Percentiles rank a stretch among this genome's conserved stretches.
phyloP scores from a whole-genome alignment of 1,140 invertebrate genomes.

The Drosophila carrolli region DNA sequence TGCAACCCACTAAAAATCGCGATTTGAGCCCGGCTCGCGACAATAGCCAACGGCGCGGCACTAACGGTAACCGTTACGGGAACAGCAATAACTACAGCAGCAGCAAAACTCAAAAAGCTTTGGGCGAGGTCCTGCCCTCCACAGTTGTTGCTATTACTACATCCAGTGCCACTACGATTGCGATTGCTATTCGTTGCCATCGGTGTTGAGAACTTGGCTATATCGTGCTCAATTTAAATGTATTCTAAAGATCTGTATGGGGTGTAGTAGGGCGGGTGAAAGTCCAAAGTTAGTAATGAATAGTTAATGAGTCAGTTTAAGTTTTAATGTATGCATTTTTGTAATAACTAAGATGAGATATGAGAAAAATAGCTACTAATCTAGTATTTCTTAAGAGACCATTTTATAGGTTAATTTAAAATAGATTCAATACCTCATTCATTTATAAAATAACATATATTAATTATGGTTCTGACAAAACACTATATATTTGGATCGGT shows the following conservation, averaged over 20 bases:
- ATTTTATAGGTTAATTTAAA: too few species aligned
- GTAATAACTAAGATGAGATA: too few species aligned
- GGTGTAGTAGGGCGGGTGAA: too few species aligned
- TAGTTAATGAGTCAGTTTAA: too few species aligned
- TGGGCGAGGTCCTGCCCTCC: constrained; percentile 23
- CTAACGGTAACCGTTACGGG: constrained; percentile 22
- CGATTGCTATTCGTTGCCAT: constrained; percentile 23
- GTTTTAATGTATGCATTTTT: too few species aligned
- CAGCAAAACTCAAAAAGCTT: constrained; percentile 59
- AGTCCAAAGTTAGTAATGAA: too few species aligned
- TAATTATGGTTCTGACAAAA: too few species aligned
- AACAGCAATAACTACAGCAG: constrained; percentile 27
- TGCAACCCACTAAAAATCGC: constrained; percentile 50
- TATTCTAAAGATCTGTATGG: background rate
- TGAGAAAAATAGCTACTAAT: too few species aligned
- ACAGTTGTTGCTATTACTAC: constrained; percentile 12
- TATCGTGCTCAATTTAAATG: background rate
- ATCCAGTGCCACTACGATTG: constrained; percentile 43
- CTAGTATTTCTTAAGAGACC: too few species aligned
- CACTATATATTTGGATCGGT: too few species aligned
- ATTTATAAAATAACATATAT: too few species aligned
- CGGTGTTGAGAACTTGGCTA: constrained; percentile 7
- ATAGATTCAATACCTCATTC: too few species aligned
- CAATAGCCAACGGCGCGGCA: constrained; percentile 59
- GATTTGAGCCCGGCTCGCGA: constrained; percentile 34